Evolutionary conservation across 2,113 vertebrate species (phyloP), one percentile per base, ranked within the genome.

Genomic region (Myiozetetes cayanensis): DNA sequence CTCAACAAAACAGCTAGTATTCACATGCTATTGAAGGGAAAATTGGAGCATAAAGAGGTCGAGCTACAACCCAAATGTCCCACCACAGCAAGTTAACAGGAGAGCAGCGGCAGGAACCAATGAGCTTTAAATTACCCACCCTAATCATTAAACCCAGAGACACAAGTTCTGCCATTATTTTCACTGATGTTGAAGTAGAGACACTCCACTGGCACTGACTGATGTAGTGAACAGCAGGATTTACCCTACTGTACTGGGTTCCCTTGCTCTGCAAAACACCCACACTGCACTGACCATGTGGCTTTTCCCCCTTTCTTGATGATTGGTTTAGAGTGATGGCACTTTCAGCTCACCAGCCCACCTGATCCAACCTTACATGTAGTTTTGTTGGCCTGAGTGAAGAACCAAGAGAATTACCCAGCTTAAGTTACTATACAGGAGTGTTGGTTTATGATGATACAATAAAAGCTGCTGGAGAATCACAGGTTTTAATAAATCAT

Each of bases 401-500:
- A 80, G 85, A 93, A 85, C 49, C 75, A 95, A 74, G 67, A 82
- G 61, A 91, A 95, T 80, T 87, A 85, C 67, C 55, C 77, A 83
- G 81, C 63, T 96, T 96, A 96, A 96, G 93, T 78, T 93, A 93
- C 87, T 96, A 28, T 59, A 61, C 55, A 77, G 75, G 74, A 95
- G 21, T 50, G 87, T 52, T 85, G 53, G 76, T 96, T 97, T 97
- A 97, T 70, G 87, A 88, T 68, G 68, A 89, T 74, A 91, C 27
- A 93, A 67, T 95, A 97, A 95, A 96, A 96, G 70, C 84, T 87
- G 66, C 87, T 91, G 84, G 73, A 92, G 84, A 75, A 96, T 92
- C 92, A 86, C 66, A 94, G 91, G 55, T 94, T 93, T 95, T 94
- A 96, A 95, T 97, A 97, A 96, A 96, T 97, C 94, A 97, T 65